Percentiles rank a stretch among this genome's conserved stretches.
phyloP scores from a whole-genome alignment of 2,113 vertebrate species.

The Prinia subflava region DNA sequence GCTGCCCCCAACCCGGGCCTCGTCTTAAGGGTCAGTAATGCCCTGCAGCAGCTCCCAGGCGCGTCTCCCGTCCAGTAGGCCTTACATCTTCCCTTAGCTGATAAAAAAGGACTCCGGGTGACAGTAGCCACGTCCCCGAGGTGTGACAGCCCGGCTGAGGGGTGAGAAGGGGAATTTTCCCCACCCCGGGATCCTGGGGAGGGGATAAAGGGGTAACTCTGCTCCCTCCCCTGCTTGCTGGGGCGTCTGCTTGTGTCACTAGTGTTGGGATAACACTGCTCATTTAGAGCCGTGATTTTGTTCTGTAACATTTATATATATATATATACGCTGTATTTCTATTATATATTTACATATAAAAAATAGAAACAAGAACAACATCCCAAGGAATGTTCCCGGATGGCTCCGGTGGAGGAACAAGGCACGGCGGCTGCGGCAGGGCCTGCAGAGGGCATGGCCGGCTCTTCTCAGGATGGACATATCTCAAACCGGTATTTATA shows the following conservation, averaged over 20 bases:
- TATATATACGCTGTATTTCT: not conserved
- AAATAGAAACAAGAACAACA: not conserved
- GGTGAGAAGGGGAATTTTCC: not conserved
- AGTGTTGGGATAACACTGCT: not conserved
- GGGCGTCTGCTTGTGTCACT: not conserved
- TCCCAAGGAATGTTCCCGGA: not conserved
- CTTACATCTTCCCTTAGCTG: not conserved
- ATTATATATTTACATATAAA: not conserved
- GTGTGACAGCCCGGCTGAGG: not conserved
- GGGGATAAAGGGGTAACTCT: not conserved
- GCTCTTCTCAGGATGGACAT: not conserved
- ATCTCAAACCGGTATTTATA: accelerated
- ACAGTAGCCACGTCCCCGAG: accelerated
- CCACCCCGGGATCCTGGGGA: no score
- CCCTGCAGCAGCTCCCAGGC: not conserved
- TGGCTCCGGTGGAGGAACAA: accelerated
- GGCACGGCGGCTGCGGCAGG: not conserved
- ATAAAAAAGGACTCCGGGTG: not conserved
- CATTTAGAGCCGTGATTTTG: not conserved
- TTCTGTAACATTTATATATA: not conserved
- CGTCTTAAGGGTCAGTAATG: not conserved
- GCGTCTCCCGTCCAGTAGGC: not conserved
- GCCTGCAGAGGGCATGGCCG: not conserved
- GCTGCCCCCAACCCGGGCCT: not conserved
- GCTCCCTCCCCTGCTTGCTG: not conserved